These are phyloP conservation scores for Andrena dorsata DNA, from an alignment of 2,888 invertebrate genomes.

Conservation along the genomic window DNA sequence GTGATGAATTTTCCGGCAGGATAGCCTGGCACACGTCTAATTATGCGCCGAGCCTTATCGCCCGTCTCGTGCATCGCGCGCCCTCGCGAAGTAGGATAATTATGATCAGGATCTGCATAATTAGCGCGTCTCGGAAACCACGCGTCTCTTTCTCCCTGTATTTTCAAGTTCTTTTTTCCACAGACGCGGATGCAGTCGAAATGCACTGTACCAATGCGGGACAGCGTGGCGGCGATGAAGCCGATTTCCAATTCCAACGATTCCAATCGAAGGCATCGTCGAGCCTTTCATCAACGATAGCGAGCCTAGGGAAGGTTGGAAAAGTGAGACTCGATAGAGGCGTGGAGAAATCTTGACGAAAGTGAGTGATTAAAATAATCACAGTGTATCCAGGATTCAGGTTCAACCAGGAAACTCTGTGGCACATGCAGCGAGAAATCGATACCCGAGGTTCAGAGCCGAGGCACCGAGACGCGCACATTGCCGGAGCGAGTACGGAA, in stretches of 20 bases:
- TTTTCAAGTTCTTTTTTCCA: not conserved
- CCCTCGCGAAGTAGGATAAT: constrained; percentile 15
- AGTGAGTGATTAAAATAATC: not conserved
- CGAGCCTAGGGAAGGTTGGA: too few relatives aligned
- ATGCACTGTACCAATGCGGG: too few relatives aligned
- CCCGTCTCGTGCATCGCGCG: not conserved
- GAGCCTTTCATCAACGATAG: too few relatives aligned
- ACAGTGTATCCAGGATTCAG: not conserved
- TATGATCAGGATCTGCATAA: constrained; percentile 39
- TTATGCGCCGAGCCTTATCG: constrained; percentile 30
- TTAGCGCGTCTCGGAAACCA: constrained; percentile 10
- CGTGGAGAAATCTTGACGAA: too few relatives aligned
- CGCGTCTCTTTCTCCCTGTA: not conserved
- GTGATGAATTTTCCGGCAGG: constrained; percentile 32
- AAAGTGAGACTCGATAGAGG: too few relatives aligned
- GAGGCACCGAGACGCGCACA: not conserved
- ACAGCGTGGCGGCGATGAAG: too few relatives aligned
- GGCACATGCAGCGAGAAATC: not conserved
- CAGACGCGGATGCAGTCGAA: too few relatives aligned
- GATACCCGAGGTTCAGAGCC: not conserved
- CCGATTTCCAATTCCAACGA: too few relatives aligned
- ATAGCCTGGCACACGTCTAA: constrained; percentile 32
- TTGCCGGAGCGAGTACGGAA: not conserved
- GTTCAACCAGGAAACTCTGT: not conserved
- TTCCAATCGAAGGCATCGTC: too few relatives aligned